Base-by-base conservation (phyloP, 2,797 vertebrate genomes). In the Amblyraja radiata region DNA sequence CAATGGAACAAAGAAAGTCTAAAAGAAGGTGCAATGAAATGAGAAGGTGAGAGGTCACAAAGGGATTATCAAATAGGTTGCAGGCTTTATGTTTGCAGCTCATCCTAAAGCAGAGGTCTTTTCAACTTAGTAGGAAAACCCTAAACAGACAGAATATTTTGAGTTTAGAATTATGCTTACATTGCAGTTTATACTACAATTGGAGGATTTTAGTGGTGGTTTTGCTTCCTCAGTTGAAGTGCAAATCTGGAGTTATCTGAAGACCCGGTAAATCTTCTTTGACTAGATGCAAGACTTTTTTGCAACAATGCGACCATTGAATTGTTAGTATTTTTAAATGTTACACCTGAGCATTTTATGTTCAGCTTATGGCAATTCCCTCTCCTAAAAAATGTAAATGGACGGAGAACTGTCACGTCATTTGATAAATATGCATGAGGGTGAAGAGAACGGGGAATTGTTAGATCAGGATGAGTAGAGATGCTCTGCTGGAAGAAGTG, bases 31-130 rank as follows among this genome's bases (percentile, higher is more conserved):
- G 81, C 81, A 61, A 84, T 58, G 77, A 84, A 54, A n/a, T 61
- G 81, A 84, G 81, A 84, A 84, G 25, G 10, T n/a, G 28, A 61
- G 81, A 84, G 81, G 54, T 84, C 54, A 84, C 25, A 84, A 25
- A 83, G 54, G 81, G 54, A 84, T 84, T 84, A 84, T n/a, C 21
- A 2, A 36, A 84, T 58, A 61, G 81, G 23, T 58, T 58, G 46
- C 7, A 81, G 23, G 36, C 10, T 39, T 84, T n/a, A 13, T 61
- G 25, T 84, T 83, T 28, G 25, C 28, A 32, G 54, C 54, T 58
- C 28, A 25, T n/a, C 54, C 11, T 25, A 28, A 11, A 84, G 81
- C 11, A 28, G 23, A 84, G 9, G 4, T 9, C 54, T 84, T 58
- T 61, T 61, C 11, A 54, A 61, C 54, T 84, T 61, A 61, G 25